These are phyloP conservation scores for Sinodicranocentrus sp. DNA, from an alignment of 2,888 invertebrate genomes.

Conservation along the genomic window DNA sequence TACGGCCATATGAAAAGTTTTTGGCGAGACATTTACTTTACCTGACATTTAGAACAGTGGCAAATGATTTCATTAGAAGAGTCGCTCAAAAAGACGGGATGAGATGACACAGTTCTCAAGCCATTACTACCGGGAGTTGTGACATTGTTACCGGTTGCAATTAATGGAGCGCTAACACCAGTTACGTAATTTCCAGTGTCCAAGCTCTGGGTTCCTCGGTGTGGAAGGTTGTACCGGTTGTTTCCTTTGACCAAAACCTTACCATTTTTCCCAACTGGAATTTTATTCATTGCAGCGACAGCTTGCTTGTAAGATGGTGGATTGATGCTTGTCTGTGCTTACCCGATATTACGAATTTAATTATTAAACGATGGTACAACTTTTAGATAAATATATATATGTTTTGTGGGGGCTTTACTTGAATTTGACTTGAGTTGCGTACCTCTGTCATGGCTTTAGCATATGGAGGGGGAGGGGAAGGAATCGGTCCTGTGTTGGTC, in stretches of 20 bases:
- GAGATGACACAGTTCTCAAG: constrained; percentile 65
- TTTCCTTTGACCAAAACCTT: constrained; percentile 50
- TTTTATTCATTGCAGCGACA: constrained; percentile 70
- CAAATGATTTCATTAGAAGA: constrained; percentile 75
- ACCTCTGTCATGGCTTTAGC: constrained; percentile 72
- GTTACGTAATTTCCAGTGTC: constrained; percentile 56
- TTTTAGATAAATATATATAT: too few relatives aligned
- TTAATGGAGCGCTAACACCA: constrained; percentile 28
- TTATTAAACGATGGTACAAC: too few relatives aligned
- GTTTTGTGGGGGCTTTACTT: too few relatives aligned
- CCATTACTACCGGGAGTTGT: constrained; percentile 48
- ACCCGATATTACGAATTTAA: too few relatives aligned
- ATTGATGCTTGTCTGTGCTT: constrained; percentile 52
- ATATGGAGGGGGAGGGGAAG: constrained; percentile 75
- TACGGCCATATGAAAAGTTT: too few relatives aligned
- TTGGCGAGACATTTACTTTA: too few relatives aligned
- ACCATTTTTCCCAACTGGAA: constrained; percentile 39
- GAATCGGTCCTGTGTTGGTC: constrained; percentile 66
- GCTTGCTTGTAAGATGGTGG: constrained; percentile 76
- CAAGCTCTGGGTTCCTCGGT: constrained; percentile 73
- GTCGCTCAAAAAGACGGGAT: constrained; percentile 65
- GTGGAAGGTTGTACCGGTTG: constrained; percentile 61
- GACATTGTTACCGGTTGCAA: constrained; percentile 32
- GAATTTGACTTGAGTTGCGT: too few relatives aligned
- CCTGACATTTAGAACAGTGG: constrained; percentile 77